These are phyloP conservation scores for Dolichopus griseipennis DNA, from an alignment of 2,888 invertebrate species.

Conservation along the genomic window DNA sequence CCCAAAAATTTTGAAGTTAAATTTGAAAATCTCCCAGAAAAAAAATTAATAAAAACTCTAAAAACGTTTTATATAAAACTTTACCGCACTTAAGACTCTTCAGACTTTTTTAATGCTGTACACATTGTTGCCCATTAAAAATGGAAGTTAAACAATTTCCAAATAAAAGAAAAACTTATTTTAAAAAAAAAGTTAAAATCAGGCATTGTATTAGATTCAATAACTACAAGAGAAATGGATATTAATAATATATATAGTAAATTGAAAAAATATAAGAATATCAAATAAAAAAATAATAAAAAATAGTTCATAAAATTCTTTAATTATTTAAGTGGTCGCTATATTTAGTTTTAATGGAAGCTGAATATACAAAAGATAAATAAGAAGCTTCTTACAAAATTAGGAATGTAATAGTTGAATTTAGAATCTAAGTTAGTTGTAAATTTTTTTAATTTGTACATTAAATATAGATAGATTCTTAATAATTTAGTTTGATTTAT, in stretches of 20 bases:
- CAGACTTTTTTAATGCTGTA: background rate
- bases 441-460: too few species aligned
- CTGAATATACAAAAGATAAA: too few species aligned
- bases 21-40: too few species aligned
- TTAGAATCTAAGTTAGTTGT: too few species aligned
- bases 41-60: background rate
- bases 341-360: background rate
- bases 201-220: background rate
- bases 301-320: background rate
- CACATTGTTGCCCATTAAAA: background rate
- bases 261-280: background rate
- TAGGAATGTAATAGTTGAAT: too few species aligned
- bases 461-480: too few species aligned
- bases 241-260: background rate
- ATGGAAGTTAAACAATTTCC: background rate
- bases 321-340: background rate
- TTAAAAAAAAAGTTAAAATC: too few species aligned
- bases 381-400: too few species aligned
- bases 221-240: background rate
- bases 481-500: too few species aligned
- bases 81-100: slow-evolving; percentile 9
- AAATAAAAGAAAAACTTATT: background rate
- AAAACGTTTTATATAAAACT: background rate
- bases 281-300: background rate
- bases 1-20: too few species aligned